These are phyloP conservation scores for Mycteria americana DNA, from an alignment of 2,797 vertebrate species.

Conservation along the genomic window DNA sequence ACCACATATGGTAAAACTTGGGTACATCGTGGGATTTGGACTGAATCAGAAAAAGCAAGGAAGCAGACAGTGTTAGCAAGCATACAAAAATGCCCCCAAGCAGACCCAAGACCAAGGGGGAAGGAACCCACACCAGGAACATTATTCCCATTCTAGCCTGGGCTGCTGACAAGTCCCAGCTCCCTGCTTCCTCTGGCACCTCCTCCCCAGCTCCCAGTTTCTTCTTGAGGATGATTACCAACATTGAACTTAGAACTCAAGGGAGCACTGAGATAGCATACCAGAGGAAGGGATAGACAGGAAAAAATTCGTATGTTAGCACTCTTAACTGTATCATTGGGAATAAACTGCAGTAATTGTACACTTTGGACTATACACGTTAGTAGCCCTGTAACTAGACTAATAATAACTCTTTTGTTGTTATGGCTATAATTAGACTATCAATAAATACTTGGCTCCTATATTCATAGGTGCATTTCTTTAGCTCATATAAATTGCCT, in stretches of 20 bases:
- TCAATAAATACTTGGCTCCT: neutral
- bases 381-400: neutral
- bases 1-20: neutral
- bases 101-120: neutral
- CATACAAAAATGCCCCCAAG: neutral
- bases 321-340: neutral
- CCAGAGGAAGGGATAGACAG: neutral
- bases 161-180: neutral
- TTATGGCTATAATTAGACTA: neutral
- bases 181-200: neutral
- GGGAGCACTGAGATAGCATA: neutral
- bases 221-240: neutral
- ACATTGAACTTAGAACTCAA: neutral
- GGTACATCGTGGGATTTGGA: rapidly evolving
- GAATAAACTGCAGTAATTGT: neutral
- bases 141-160: neutral
- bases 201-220: neutral
- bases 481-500: neutral
- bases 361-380: neutral
- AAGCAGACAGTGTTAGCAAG: neutral
- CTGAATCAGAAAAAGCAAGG: neutral
- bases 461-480: neutral
- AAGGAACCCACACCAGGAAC: neutral
- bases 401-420: neutral
- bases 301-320: neutral